Conservation (phyloP, 2,888 invertebrate genomes). For the Melipona bicolor region DNA sequence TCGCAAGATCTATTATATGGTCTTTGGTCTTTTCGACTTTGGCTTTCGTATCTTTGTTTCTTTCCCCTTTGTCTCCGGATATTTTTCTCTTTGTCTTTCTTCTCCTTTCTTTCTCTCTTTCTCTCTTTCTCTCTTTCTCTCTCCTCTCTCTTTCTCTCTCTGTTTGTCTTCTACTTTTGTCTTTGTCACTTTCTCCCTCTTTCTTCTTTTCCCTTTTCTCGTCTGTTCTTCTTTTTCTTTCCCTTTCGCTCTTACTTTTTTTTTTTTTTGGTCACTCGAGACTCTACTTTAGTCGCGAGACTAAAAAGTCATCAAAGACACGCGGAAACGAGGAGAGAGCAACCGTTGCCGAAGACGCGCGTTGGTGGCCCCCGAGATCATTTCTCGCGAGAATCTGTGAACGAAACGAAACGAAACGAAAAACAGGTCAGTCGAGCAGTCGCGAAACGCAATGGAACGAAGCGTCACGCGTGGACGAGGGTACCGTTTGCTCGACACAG, state of each 20-base stretch:
- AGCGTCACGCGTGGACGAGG: too few relatives aligned
- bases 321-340: not conserved
- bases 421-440: too few relatives aligned
- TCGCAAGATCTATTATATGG: constrained; percentile 28
- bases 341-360: constrained; percentile 7
- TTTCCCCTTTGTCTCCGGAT: constrained; percentile 43
- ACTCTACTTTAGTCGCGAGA: constrained; percentile 45
- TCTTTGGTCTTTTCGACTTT: constrained; percentile 54
- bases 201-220: not conserved
- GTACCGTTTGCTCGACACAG: too few relatives aligned
- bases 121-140: constrained; percentile 3
- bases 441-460: not conserved
- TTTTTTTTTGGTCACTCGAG: constrained; percentile 56
- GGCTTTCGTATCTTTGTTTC: constrained; percentile 65
- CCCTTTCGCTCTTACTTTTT: constrained; percentile 23
- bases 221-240: not conserved
- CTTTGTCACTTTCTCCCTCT: not conserved
- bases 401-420: not conserved
- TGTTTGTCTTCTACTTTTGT: constrained; percentile 10
- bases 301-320: constrained; percentile 23
- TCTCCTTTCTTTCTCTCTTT: constrained; percentile 23
- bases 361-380: too few relatives aligned
- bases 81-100: constrained; percentile 54
- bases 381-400: not conserved
- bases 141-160: not conserved